Base-by-base conservation (phyloP, 1,140 invertebrate genomes). In the Drosophila murphyi region DNA sequence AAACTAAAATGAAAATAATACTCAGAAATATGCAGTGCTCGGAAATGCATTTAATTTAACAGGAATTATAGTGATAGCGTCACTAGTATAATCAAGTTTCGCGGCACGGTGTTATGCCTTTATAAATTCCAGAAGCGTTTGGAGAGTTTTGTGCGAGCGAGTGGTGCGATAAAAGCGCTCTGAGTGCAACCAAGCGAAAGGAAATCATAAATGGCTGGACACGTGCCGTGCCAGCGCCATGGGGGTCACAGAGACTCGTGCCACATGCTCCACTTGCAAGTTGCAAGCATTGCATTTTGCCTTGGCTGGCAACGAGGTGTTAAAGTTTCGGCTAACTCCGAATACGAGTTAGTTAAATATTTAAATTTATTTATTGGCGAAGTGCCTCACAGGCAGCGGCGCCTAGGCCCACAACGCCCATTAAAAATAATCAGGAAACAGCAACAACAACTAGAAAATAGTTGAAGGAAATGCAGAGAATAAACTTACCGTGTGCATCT, bases 401-500 rank as follows among this genome's bases (percentile, higher is more conserved):
- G n/a, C 20, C 64, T 31, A 34, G 34, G 20, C 1, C 20, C 20
- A 20, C 20, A 20, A 6, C 28, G 57, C 7, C 61, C 54, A 75
- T 87, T 87, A 88, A 87, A 87, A 87, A 87, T 87, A 87, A 87
- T 87, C 83, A 87, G 64, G 54, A 59, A 86, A 78, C 52, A 72
- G 61, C 20, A 72, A 73, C 35, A 63, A 56, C 60, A 45, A 47
- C 52, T 39, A 20, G 7, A 39, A 43, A 39, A 51, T 5, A 59
- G 41, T 54, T 50, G 41, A 43, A 51, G 31, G 20, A 48, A 67
- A 69, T 47, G 67, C 45, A 67, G 57, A 12, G 43, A 48, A 55
- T 57, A 70, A 71, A 91, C 90, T 91, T 88, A 91, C 90, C 90
- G 76, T 91, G 90, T 85, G 86, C 83, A 82, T 91, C 90, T 68